Evolutionary conservation across 2,113 vertebrate species (phyloP).

Genomic region (Phylloscopus trochiloides): DNA sequence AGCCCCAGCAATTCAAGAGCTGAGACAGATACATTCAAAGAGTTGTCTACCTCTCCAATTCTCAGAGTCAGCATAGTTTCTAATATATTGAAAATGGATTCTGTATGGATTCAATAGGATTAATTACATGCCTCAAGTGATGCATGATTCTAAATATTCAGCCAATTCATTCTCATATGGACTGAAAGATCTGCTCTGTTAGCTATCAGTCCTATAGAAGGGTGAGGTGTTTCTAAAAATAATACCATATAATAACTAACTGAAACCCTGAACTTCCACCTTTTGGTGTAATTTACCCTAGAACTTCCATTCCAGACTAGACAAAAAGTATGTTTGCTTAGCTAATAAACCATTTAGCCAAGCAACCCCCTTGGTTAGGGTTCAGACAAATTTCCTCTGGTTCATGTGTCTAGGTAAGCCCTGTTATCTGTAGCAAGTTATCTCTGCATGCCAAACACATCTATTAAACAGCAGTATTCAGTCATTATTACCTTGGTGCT

Average conservation of each 20-base stretch:
- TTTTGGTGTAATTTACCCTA: background rate
- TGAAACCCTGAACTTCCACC: conserved; percentile 1
- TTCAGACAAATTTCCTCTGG: background rate
- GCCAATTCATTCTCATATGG: background rate
- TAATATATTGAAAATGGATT: background rate
- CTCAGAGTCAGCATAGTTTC: background rate
- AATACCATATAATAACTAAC: background rate
- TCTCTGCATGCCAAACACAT: background rate
- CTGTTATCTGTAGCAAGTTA: background rate
- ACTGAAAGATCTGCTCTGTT: background rate
- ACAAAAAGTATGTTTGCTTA: conserved; percentile 24
- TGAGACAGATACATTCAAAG: background rate
- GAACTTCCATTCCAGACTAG: conserved; percentile 18
- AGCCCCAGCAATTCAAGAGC: background rate
- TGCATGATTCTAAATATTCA: background rate
- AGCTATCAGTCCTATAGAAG: background rate
- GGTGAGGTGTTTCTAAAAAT: background rate
- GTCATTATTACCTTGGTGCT: conserved; percentile 83
- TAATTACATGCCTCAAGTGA: background rate
- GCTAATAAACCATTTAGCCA: background rate
- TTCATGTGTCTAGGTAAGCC: background rate
- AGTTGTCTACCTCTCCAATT: background rate
- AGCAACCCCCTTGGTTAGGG: background rate
- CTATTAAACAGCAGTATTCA: background rate
- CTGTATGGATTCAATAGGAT: background rate